Evolutionary conservation across 2,888 invertebrate genomes (phyloP), one percentile per base, ranked within the genome.

Genomic region (Hydraecia micacea): DNA sequence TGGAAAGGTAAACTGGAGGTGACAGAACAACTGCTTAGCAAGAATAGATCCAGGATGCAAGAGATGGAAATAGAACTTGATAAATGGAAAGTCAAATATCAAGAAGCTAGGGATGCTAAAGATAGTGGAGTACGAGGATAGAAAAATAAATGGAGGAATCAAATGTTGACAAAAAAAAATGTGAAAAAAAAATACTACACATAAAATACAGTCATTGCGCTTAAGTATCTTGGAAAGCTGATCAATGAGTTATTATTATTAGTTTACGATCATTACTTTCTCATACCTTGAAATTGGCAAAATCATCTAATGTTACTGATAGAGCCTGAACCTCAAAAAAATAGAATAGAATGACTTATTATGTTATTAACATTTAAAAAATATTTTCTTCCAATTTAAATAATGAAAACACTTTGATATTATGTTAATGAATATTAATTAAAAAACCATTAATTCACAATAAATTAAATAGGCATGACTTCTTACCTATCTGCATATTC

Each of bases 51-150:
- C 2, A 92, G 83, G 74, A 85, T 88, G 0, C 91, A 91, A 65
- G 86, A 92, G 6, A 83, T 95, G 13, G 91, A 94, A 86, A 90
- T 92, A 25, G 94, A 96, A 88, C 90, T 90, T 36, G 86, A 83
- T 7, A 90, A 85, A 72, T 96, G 96, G 94, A 93, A 90, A 81
- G 68, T 86, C 11, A 95, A 94, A 86, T 94, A 93, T 91, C 92
- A 93, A 85, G 90, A 93, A 82, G 46, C 36, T 28, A 36, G 28
- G 25, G 21, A 68, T 15, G 25, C 36, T 15, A 63, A 46, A 11
- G 49, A 3, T 68, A 91, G 28, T 49, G 81, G 63, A 81, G 46
- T 63, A 18, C 36, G 36, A 65, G 75, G 55, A 65, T 74, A 63
- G 72, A 42, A 13, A 9, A 36, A 21, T 42, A 46, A 7, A 42